A percentile compares a stretch with the other conserved stretches of the same genome.
phyloP scores from a whole-genome alignment of 53 echinoderm and acorn worm genomes.

The Crossaster papposus region DNA sequence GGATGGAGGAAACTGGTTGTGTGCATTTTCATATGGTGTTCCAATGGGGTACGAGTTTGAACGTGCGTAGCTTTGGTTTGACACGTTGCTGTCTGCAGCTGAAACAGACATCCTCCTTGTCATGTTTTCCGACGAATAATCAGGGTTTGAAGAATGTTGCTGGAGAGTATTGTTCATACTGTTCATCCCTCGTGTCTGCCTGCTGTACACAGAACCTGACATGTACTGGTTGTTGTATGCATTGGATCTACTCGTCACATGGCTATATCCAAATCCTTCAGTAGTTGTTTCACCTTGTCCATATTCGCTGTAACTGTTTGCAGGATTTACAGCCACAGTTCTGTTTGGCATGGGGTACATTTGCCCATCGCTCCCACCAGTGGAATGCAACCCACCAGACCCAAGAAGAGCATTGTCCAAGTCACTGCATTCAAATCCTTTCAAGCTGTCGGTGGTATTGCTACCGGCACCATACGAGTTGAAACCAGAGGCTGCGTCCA shows the following conservation, averaged over 20 bases:
- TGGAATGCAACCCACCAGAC: constrained; percentile 30
- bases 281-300: constrained; percentile 42
- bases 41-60: constrained; percentile 51
- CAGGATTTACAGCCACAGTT: constrained; percentile 39
- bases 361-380: constrained; percentile 51
- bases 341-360: constrained; percentile 59
- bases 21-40: constrained; percentile 42
- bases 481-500: constrained; percentile 60
- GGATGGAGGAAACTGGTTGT: constrained; percentile 39
- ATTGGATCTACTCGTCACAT: constrained; percentile 35
- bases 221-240: constrained; percentile 45
- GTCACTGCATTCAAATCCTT: constrained; percentile 69
- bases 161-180: constrained; percentile 35
- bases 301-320: constrained; percentile 48
- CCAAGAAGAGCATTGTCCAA: constrained; percentile 61
- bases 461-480: constrained; percentile 44
- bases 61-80: constrained; percentile 48
- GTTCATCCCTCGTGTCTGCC: constrained; percentile 36
- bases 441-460: constrained; percentile 21
- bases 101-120: constrained; percentile 56
- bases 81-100: constrained; percentile 36
- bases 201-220: constrained; percentile 26
- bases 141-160: constrained; percentile 36
- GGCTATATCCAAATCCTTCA: constrained; percentile 48
- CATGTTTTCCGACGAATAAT: constrained; percentile 40